Conservation (phyloP, 2,888 invertebrate genomes). For the Trachelus iudaicus region DNA sequence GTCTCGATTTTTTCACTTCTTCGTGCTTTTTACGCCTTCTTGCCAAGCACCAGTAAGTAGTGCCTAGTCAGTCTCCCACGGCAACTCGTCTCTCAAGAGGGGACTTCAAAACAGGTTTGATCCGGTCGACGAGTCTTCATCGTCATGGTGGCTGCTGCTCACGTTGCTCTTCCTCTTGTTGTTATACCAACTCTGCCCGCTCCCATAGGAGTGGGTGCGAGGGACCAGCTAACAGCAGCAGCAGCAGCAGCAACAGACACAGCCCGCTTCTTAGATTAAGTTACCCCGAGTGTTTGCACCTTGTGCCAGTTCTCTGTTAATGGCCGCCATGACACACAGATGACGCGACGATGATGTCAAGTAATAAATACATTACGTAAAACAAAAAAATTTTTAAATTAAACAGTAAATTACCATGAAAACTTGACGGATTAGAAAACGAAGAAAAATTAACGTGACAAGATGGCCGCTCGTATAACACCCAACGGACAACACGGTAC, state of each 20-base stretch:
- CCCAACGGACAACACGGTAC: too few species aligned
- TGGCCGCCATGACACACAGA: neutral
- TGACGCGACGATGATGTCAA: neutral
- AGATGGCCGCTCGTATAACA: neutral
- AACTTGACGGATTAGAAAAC: neutral
- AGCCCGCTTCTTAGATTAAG: neutral
- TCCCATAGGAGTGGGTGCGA: neutral
- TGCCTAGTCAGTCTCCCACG: slow-evolving; percentile 5
- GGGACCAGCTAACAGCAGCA: neutral
- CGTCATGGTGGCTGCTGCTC: neutral
- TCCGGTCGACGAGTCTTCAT: neutral
- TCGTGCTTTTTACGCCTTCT: slow-evolving; percentile 1
- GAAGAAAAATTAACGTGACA: neutral
- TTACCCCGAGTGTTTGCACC: neutral
- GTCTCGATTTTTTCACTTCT: neutral
- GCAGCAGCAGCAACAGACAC: neutral
- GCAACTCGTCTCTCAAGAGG: neutral
- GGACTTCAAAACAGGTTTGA: slow-evolving; percentile 2
- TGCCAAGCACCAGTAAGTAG: neutral
- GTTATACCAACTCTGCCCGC: neutral
- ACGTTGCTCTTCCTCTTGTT: neutral
- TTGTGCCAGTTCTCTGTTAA: neutral
- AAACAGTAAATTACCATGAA: neutral
- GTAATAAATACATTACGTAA: neutral
- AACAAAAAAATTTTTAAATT: neutral